Evolutionary conservation across 2,888 invertebrate genomes (phyloP).

Genomic region (Encarsia formosa): DNA sequence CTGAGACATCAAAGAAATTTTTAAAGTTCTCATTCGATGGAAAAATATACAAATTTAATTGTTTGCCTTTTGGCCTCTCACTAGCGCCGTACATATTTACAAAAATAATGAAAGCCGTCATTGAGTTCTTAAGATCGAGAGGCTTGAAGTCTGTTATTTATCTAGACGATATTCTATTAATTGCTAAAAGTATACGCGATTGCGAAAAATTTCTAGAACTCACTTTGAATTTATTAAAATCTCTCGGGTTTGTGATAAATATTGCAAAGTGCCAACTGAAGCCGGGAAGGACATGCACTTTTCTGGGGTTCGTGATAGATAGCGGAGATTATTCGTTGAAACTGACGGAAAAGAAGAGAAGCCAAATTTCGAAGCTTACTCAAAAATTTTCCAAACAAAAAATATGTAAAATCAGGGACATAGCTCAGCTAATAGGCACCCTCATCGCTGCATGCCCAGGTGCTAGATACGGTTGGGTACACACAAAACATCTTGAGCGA

Average conservation of each 20-base stretch:
- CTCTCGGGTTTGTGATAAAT: background rate
- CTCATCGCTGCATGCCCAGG: conserved; percentile 20
- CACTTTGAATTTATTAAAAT: background rate
- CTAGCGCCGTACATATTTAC: too few relatives aligned
- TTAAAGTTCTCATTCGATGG: too few relatives aligned
- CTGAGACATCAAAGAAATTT: too few relatives aligned
- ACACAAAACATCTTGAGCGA: background rate
- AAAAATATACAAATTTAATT: too few relatives aligned
- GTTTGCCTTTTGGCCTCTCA: too few relatives aligned
- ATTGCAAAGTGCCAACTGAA: background rate
- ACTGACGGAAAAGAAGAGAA: background rate
- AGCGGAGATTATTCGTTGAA: background rate
- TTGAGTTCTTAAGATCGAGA: too few relatives aligned
- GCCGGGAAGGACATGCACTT: background rate
- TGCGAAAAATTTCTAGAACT: too few relatives aligned
- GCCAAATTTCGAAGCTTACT: background rate
- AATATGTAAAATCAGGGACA: background rate
- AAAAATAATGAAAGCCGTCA: too few relatives aligned
- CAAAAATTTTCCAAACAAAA: background rate
- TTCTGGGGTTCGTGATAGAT: background rate
- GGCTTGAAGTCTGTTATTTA: too few relatives aligned
- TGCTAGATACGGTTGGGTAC: conserved; percentile 14
- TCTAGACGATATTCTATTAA: too few relatives aligned
- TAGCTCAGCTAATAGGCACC: background rate
- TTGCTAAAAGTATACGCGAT: too few relatives aligned